These are phyloP conservation scores for Pelosia muscerda DNA, from an alignment of 2,888 invertebrate species.

Conservation along the genomic window DNA sequence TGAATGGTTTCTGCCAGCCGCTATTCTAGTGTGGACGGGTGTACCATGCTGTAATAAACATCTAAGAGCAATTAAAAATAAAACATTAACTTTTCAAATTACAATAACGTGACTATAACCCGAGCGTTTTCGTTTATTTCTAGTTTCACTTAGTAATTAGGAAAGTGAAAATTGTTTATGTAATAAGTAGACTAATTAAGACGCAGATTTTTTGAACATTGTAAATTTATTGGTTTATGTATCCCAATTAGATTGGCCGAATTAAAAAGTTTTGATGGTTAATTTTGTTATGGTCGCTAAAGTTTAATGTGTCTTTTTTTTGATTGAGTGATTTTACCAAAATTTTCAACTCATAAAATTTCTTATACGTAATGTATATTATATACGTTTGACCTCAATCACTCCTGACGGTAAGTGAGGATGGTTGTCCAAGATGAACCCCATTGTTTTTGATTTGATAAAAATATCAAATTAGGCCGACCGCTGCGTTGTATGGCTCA, in stretches of 20 bases:
- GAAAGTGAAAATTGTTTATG: constrained; percentile 11
- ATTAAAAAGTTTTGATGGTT: neutral
- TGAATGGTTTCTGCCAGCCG: constrained; percentile 2
- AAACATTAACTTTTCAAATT: constrained; percentile 2
- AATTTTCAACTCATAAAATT: too few species aligned
- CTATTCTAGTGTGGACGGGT: constrained; percentile 1
- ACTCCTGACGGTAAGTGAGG: too few species aligned
- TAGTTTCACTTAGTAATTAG: constrained; percentile 6
- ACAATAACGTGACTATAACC: neutral
- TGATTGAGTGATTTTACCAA: too few species aligned
- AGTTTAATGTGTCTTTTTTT: too few species aligned
- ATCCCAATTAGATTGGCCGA: neutral
- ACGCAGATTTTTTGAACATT: neutral
- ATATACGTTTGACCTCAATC: too few species aligned
- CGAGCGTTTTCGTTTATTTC: constrained; percentile 6
- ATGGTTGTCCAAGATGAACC: too few species aligned
- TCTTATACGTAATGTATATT: too few species aligned
- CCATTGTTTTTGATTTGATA: too few species aligned
- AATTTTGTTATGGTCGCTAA: neutral
- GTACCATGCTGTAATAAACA: constrained; percentile 13
- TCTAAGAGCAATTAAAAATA: constrained; percentile 2
- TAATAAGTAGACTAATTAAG: neutral
- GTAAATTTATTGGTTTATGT: neutral
- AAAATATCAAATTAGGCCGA: neutral
- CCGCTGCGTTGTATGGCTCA: neutral